phyloP scores from a whole-genome alignment of 2,113 vertebrate species.

The Rhabdornis inornatus region DNA sequence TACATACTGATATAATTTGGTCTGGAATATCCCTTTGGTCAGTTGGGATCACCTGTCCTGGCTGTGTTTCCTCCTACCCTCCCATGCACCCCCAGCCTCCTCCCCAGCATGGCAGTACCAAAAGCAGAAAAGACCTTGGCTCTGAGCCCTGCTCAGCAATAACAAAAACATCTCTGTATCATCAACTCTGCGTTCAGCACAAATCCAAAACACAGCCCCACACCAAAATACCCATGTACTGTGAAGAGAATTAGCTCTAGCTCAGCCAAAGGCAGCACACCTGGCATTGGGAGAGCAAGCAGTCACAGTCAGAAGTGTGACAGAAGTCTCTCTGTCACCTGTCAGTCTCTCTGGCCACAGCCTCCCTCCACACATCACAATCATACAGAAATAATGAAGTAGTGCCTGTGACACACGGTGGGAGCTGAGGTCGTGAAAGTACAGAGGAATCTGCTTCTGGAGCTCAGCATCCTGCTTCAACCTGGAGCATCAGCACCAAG shows the following conservation, averaged over 20 bases:
- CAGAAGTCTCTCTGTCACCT: neutral
- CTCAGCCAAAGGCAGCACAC: neutral
- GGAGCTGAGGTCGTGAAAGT: neutral
- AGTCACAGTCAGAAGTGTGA: neutral
- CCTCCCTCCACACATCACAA: neutral
- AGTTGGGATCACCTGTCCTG: neutral
- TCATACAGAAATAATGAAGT: rapidly evolving
- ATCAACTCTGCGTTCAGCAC: neutral
- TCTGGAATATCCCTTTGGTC: neutral
- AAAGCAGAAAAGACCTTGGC: neutral
- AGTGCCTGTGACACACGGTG: rapidly evolving
- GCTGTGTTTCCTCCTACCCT: neutral
- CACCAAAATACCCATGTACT: neutral
- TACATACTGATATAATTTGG: neutral
- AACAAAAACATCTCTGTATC: neutral
- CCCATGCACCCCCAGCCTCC: neutral
- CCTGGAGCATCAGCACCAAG: neutral
- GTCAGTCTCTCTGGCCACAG: neutral
- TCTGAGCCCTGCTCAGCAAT: neutral
- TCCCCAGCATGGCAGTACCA: neutral
- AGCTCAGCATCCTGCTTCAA: neutral
- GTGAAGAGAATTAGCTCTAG: neutral
- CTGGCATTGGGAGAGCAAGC: neutral
- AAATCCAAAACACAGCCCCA: neutral
- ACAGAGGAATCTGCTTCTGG: neutral